Percentiles rank a stretch among this genome's conserved stretches.
phyloP scores from a whole-genome alignment of 2,113 vertebrate genomes.

The Pedetes capensis region DNA sequence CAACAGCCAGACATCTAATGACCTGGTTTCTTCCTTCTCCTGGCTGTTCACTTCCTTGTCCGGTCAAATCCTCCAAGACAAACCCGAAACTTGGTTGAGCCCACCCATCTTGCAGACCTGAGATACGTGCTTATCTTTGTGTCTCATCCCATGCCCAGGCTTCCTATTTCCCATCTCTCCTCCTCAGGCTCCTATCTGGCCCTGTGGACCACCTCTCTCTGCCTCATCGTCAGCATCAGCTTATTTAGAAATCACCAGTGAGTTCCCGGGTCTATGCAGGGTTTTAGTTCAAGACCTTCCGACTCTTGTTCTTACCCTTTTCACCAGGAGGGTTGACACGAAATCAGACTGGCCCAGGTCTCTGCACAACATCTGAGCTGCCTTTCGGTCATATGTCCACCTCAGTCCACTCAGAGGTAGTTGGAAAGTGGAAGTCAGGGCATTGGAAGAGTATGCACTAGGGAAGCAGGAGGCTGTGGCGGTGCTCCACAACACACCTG shows the following conservation, averaged over 20 bases:
- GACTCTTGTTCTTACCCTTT: not conserved
- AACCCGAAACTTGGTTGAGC: not conserved
- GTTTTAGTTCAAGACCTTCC: not conserved
- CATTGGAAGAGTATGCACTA: not conserved
- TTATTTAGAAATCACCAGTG: not conserved
- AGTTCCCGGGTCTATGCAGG: not conserved
- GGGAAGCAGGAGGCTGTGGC: not conserved
- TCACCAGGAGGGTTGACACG: not conserved
- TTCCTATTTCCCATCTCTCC: not conserved
- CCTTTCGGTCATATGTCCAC: not conserved
- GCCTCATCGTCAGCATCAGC: not conserved
- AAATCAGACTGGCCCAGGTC: not conserved
- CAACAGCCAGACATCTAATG: accelerated
- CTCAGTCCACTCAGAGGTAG: not conserved
- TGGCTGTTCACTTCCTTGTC: no score
- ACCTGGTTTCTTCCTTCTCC: not conserved
- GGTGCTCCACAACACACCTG: not conserved
- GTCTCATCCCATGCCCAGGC: accelerated
- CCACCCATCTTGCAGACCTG: not conserved
- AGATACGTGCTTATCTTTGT: accelerated
- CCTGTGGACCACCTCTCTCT: not conserved
- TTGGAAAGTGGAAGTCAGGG: not conserved
- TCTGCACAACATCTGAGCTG: not conserved
- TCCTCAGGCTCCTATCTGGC: not conserved
- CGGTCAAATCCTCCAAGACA: no score